Base-by-base conservation (phyloP, 1,140 invertebrate genomes). In the Cheumatopsyche charites region DNA sequence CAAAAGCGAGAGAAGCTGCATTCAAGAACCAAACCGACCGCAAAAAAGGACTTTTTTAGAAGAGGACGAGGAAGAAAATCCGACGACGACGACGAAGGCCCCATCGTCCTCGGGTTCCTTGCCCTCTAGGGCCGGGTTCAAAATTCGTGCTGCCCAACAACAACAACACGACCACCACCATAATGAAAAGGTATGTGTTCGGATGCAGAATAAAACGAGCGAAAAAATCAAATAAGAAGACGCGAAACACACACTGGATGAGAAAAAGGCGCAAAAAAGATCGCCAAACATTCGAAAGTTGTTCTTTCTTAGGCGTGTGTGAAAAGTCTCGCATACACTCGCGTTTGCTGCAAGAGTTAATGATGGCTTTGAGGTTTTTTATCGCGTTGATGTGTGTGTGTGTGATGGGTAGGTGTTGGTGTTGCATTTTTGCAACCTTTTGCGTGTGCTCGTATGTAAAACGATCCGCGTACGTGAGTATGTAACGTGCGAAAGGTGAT, bases 51-150 rank as follows among this genome's bases (percentile, higher is more conserved):
- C 29, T 61, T 29, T 21, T 63, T 29, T 63, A 63, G 25, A 63
- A 42, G 36, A 62, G 58, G 58, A 63, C 21, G 62, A 63, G 29
- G 62, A 63, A 21, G 19, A 63, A 63, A 63, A 63, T 26, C 4
- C 17, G 23, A 29, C 73, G 67, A 12, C 66, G 25, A 23, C 17
- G 72, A 29, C 73, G 67, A 12, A 55, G 25, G 25, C 17, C 67
- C 29, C 3, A 36, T 36, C 29, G 29, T 36, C 29, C 29, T 36
- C 63, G 58, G 58, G 73, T 74, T 73, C 73, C 70, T 74, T 74
- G 73, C 73, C 73, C 73, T 74, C 67, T 74, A 71, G 73, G 73
- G 65, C 73, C 67, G 73, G 43, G 73, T 74, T 74, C 73, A 72
- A 74, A 74, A 71, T 74, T 71, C 69, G 68, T 66, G 36, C 63